Base-by-base conservation (phyloP, 2,113 vertebrate species). In the Pimephales promelas region DNA sequence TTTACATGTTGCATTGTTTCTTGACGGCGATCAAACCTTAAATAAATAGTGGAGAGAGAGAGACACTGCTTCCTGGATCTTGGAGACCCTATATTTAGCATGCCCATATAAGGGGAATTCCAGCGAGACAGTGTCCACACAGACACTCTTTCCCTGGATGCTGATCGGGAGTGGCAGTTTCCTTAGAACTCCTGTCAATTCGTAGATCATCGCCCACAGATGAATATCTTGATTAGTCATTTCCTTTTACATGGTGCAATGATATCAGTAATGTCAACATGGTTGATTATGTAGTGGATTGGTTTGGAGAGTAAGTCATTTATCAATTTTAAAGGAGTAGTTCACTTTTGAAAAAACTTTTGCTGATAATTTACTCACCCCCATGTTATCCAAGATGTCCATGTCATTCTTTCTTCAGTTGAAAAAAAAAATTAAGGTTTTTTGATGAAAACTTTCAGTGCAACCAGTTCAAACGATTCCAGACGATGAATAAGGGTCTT, bases 71-170 rank as follows among this genome's bases (percentile, higher is more conserved):
- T 93, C 56, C 90, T 90, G 90, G 90, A 88, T 90, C 85, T 59
- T 84, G 18, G 76, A 78, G 74, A 74, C 84, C 13, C 88, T 97
- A 95, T 96, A 95, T 96, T 95, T 96, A 95, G 95, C 90, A 91
- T 95, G 93, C 90, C 95, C 95, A 93, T 95, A 96, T 95, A 95
- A 95, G 94, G 96, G 87, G 93, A 95, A 94, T 92, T 93, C 90
- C 92, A 93, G 91, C 89, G 88, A 90, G 85, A 57, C 74, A 0
- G 82, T 88, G 87, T 88, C 90, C 88, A 85, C 56, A 86, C 79
- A 88, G 89, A 88, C 86, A 73, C 86, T 79, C 92, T 76, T 91
- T 90, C 28, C 16, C 80, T 4, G 22, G 88, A 89, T 85, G 85
- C 73, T 87, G 85, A 91, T 54, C 80, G 57, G 57, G 22, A 52